Percentiles rank a stretch among this genome's conserved stretches.
Conservation (phyloP, 2,797 vertebrate species). For the Protosalanx chinensis region DNA sequence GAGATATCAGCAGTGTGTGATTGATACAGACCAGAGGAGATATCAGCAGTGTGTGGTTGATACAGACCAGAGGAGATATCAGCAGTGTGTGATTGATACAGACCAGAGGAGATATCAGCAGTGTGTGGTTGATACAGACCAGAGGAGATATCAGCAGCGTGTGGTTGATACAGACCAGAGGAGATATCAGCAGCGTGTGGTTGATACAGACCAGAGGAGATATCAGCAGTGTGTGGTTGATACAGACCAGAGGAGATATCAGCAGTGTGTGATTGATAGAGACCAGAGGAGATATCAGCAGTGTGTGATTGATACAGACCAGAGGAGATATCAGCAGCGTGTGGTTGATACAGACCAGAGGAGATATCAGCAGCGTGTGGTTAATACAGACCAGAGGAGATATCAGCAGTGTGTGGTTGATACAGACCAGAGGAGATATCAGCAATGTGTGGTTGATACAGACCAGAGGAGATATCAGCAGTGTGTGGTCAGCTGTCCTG, state of each 20-base stretch:
- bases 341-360: neutral
- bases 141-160: conserved; percentile 39
- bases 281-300: conserved; percentile 32
- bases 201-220: neutral
- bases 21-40: neutral
- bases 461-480: conserved; percentile 42
- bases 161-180: neutral
- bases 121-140: conserved; percentile 14
- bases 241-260: conserved; percentile 28
- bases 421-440: conserved; percentile 28
- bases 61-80: conserved; percentile 28
- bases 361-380: conserved; percentile 40
- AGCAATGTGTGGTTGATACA: conserved; percentile 25
- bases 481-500: conserved; percentile 18
- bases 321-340: conserved; percentile 39
- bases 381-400: neutral
- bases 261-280: conserved; percentile 18
- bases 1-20: conserved; percentile 39
- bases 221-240: conserved; percentile 39
- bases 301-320: conserved; percentile 10
- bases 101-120: conserved; percentile 32
- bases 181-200: conserved; percentile 40
- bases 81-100: conserved; percentile 18
- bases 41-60: conserved; percentile 38
- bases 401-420: conserved; percentile 39